These are phyloP conservation scores for Darevskia mixta DNA, from an alignment of 2,797 vertebrate species.

Conservation along the genomic window DNA sequence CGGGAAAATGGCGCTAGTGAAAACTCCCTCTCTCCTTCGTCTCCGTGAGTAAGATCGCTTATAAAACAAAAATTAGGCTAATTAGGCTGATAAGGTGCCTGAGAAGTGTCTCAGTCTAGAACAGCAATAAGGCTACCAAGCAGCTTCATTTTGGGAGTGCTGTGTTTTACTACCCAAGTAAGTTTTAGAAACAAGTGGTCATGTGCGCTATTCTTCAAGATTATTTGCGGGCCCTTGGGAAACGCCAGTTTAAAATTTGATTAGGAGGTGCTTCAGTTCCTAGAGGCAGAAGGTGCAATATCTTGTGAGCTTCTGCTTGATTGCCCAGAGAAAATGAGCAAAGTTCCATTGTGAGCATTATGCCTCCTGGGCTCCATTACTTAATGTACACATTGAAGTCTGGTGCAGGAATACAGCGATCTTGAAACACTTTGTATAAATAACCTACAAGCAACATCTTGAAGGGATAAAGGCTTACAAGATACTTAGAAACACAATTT, in stretches of 20 bases:
- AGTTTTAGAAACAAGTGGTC: background rate
- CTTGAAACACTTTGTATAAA: background rate
- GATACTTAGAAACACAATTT: background rate
- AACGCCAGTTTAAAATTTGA: background rate
- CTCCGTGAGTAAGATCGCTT: too few species aligned
- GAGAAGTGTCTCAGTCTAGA: too few species aligned
- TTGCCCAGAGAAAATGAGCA: background rate
- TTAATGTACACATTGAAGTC: background rate
- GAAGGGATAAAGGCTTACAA: background rate
- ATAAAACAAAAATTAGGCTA: too few species aligned
- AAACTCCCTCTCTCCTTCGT: too few species aligned
- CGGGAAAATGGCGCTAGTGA: too few species aligned
- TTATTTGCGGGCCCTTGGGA: rapidly evolving
- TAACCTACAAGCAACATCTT: background rate
- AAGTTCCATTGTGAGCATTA: rapidly evolving
- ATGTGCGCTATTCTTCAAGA: background rate
- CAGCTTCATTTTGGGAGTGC: too few species aligned
- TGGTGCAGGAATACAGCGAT: rapidly evolving
- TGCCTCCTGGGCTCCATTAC: background rate
- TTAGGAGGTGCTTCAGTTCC: background rate
- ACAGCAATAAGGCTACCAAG: too few species aligned
- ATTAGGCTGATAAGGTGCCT: too few species aligned
- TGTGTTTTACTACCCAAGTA: background rate
- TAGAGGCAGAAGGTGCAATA: background rate
- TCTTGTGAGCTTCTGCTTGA: background rate